Base-by-base conservation (phyloP, 2,888 invertebrate genomes). In the Tetragonula carbonaria region DNA sequence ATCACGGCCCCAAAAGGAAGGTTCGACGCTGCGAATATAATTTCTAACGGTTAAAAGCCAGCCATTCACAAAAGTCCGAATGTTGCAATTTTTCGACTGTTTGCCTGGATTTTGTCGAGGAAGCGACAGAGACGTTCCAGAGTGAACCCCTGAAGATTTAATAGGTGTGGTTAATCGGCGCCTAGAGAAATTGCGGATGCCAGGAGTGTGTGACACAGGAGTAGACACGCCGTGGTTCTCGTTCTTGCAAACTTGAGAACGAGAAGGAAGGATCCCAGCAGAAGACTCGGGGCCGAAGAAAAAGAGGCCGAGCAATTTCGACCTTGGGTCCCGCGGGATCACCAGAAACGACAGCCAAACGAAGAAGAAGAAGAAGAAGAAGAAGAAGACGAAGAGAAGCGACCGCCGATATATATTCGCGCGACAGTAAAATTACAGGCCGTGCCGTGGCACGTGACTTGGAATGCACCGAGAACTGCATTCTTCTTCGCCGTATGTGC, bases 351-450 rank as follows among this genome's bases (percentile, higher is more conserved):
- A 67, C 45, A 74, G 62, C 23, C 62, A 63, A 59, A 45, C 70
- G 65, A 84, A 67, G 78, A 66, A 65, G 79, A 81, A 11, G 45
- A 45, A 38, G 8, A 38, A 6, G 38, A 38, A 38, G 38, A 38
- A 38, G 38, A 38, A 38, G 38, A 38, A 38, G 72, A 50, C 28
- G 28, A 28, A 70, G 23, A 18, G 74, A 57, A 84, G 72, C 45
- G 78, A 53, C 59, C 70, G 59, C 21, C 74, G 63, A 84, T 86
- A 79, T 82, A 83, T 83, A 80, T 88, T 86, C 70, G 79, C 66
- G 75, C 78, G 78, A 80, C 79, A 80, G 85, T 86, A 78, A 86
- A 86, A 88, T 88, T 86, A 80, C 77, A 88, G 83, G 75, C 78
- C 79, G 82, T 77, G 65, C 68, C 23, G 75, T 63, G 74, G 79